Percentiles rank a stretch among this genome's conserved stretches.
Evolutionary conservation across 2,113 vertebrate species (phyloP).

Genomic region (Hystrix brachyura): DNA sequence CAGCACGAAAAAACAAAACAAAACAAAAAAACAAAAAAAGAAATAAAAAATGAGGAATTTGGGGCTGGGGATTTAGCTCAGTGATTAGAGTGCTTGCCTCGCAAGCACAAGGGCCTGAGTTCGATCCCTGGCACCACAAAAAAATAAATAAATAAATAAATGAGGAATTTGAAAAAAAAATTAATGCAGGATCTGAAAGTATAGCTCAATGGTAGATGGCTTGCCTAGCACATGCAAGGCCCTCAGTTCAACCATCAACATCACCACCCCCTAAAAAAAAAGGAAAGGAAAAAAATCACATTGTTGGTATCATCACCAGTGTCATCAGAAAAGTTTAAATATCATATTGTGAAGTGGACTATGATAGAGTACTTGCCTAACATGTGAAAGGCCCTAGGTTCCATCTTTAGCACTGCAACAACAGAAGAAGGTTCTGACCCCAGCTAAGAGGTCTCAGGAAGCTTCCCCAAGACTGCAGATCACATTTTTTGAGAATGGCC

Average conservation of each 20-base stretch:
- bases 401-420: neutral
- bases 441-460: neutral
- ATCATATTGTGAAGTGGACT: neutral
- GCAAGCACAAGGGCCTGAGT: too few species aligned
- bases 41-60: too few species aligned
- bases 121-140: too few species aligned
- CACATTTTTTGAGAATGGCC: neutral
- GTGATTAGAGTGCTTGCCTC: too few species aligned
- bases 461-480: neutral
- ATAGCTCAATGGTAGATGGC: neutral
- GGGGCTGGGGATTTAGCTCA: too few species aligned
- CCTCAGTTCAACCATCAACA: too few species aligned
- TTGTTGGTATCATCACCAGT: neutral
- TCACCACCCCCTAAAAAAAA: neutral
- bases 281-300: neutral
- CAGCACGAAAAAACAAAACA: too few species aligned
- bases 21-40: too few species aligned
- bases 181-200: neutral
- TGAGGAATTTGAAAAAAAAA: neutral
- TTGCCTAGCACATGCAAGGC: neutral
- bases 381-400: neutral
- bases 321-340: neutral
- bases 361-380: neutral
- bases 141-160: slow-evolving; percentile 16
- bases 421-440: neutral